Percentiles rank a stretch among this genome's conserved stretches.
Conservation (phyloP, 2,888 invertebrate genomes). For the Trachelus stipa region DNA sequence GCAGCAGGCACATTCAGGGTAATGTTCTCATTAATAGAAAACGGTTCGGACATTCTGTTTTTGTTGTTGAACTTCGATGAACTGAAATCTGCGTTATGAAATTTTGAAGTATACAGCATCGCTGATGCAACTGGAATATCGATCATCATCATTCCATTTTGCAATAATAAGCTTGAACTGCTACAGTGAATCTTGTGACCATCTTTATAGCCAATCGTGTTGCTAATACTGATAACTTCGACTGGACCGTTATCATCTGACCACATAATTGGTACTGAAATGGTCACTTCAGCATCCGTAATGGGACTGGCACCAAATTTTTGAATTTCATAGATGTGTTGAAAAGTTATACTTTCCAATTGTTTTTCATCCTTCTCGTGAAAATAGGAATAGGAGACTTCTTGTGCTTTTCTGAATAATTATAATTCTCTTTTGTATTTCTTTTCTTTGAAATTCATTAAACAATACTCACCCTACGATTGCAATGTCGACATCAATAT, state of each 20-base stretch:
- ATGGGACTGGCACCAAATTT: conserved; percentile 65
- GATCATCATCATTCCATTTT: conserved; percentile 24
- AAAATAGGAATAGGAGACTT: conserved; percentile 60
- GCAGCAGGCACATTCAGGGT: conserved; percentile 9
- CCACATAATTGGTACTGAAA: conserved; percentile 57
- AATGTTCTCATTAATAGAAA: not conserved
- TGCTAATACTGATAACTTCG: conserved; percentile 38
- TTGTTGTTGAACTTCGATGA: not conserved
- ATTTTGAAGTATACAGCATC: not conserved
- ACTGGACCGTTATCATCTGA: conserved; percentile 18
- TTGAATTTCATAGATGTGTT: conserved; percentile 53
- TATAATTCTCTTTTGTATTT: conserved; percentile 9
- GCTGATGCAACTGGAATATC: not conserved
- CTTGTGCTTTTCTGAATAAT: conserved; percentile 55
- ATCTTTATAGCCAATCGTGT: conserved; percentile 36
- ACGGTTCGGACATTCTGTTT: conserved; percentile 1
- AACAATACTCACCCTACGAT: conserved; percentile 60
- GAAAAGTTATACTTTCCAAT: conserved; percentile 51
- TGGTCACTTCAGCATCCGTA: conserved; percentile 52
- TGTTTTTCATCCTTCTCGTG: conserved; percentile 46
- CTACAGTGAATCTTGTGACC: conserved; percentile 37
- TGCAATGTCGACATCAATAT: conserved; percentile 57
- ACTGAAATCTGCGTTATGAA: not conserved
- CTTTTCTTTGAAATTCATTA: conserved; percentile 2
- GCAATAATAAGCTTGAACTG: conserved; percentile 1